Percentiles rank a stretch among this genome's conserved stretches.
Evolutionary conservation across 1,140 invertebrate species (phyloP).

Genomic region (Drosophila nikananu): DNA sequence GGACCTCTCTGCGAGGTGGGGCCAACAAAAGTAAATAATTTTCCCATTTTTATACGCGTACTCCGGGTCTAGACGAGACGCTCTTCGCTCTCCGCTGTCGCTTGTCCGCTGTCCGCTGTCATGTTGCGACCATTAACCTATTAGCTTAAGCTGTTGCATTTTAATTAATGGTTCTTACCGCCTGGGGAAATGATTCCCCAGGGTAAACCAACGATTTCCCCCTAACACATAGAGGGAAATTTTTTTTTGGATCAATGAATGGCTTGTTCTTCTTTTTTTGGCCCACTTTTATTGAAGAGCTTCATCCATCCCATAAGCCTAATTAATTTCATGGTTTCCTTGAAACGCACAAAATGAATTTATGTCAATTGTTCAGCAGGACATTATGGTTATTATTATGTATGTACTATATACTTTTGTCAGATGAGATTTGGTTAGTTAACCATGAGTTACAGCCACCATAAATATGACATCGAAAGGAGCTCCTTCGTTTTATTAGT

Average conservation of each 20-base stretch:
- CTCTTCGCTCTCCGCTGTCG: not conserved
- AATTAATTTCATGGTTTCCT: slow-evolving; percentile 61
- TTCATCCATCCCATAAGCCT: slow-evolving; percentile 17
- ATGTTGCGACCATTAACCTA: slow-evolving; percentile 47
- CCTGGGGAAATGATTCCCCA: slow-evolving; percentile 23
- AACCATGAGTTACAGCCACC: slow-evolving; percentile 4
- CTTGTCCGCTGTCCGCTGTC: not conserved
- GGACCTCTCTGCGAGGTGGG: slow-evolving; percentile 43
- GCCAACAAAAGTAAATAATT: slow-evolving; percentile 68
- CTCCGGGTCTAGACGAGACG: slow-evolving; percentile 34
- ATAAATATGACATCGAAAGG: slow-evolving; percentile 19
- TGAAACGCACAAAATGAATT: slow-evolving; percentile 52
- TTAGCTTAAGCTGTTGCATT: slow-evolving; percentile 75
- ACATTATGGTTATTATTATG: slow-evolving; percentile 21
- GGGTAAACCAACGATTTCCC: slow-evolving; percentile 57
- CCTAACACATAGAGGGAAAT: slow-evolving; percentile 15
- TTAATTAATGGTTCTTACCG: slow-evolving; percentile 62
- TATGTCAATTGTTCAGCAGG: slow-evolving; percentile 53
- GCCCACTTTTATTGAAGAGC: slow-evolving; percentile 9
- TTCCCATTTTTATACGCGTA: slow-evolving; percentile 58
- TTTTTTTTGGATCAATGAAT: slow-evolving; percentile 37
- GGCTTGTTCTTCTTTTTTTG: slow-evolving; percentile 10
- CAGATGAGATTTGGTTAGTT: slow-evolving; percentile 53
- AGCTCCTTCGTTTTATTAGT: slow-evolving; percentile 16
- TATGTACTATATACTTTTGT: slow-evolving; percentile 1